Conservation (phyloP, 2,888 invertebrate genomes). For the Cryptus armator region DNA sequence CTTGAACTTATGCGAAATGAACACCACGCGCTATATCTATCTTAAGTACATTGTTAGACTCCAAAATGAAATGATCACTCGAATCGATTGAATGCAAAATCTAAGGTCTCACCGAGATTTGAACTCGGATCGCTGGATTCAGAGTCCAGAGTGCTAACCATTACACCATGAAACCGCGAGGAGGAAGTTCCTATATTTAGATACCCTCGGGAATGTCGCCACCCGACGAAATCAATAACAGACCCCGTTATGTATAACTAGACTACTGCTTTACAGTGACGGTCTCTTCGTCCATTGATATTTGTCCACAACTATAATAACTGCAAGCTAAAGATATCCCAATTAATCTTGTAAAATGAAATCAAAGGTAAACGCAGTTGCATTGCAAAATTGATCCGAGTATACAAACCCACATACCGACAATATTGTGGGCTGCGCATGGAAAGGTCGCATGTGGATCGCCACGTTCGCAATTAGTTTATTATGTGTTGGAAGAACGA, state of each 20-base stretch:
- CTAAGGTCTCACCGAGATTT: slow-evolving; percentile 91
- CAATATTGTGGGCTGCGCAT: background rate
- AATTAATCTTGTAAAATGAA: too few species aligned
- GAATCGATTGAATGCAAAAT: slow-evolving; percentile 17
- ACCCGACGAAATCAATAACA: slow-evolving; percentile 4
- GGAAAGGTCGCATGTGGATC: background rate
- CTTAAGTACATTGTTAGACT: too few species aligned
- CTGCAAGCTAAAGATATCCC: too few species aligned
- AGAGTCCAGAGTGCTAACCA: slow-evolving; percentile 93
- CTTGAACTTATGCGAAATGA: too few species aligned
- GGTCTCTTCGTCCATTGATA: background rate
- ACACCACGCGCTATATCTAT: too few species aligned
- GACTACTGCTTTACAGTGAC: background rate
- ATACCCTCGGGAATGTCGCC: slow-evolving; percentile 10
- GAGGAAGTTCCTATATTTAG: background rate
- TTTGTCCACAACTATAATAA: background rate
- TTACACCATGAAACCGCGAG: slow-evolving; percentile 88
- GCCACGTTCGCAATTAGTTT: slow-evolving; percentile 17
- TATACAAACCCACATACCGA: background rate
- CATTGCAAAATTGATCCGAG: too few species aligned
- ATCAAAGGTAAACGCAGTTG: too few species aligned
- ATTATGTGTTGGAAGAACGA: slow-evolving; percentile 24
- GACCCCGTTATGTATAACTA: background rate
- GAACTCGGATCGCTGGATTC: slow-evolving; percentile 93
- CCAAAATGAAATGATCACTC: background rate